Conservation (phyloP, 2,113 vertebrate genomes). For the Hirundichthys speculiger region DNA sequence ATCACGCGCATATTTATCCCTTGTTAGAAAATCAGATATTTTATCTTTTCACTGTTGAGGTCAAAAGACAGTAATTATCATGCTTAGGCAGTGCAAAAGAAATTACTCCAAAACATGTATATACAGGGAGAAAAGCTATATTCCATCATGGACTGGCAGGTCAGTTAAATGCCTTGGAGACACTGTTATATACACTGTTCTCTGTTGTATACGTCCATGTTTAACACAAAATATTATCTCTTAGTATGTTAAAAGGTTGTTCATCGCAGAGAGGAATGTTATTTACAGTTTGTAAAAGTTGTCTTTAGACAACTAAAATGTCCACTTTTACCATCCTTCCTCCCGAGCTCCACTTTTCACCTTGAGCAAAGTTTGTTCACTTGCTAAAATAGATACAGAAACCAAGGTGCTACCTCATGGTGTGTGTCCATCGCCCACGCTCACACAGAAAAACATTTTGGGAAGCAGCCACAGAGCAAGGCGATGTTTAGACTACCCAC, state of each 20-base stretch:
- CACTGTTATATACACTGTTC: not conserved
- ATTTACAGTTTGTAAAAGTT: not conserved
- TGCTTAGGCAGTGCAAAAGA: not conserved
- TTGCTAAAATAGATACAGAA: slow-evolving; percentile 51
- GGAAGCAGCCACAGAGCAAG: slow-evolving; percentile 67
- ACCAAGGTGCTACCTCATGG: slow-evolving; percentile 54
- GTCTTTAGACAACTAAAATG: not conserved
- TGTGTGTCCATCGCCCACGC: slow-evolving; percentile 47
- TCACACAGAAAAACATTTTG: slow-evolving; percentile 56
- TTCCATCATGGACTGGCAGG: too few species aligned
- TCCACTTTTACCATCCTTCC: slow-evolving; percentile 5
- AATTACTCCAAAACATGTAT: not conserved
- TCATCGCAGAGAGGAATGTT: not conserved
- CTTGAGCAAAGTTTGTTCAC: slow-evolving; percentile 23
- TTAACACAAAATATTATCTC: not conserved
- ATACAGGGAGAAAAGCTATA: not conserved
- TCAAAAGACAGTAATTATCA: not conserved
- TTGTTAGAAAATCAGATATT: too few species aligned
- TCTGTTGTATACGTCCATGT: not conserved
- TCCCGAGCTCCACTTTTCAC: slow-evolving; percentile 46
- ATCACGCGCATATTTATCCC: too few species aligned
- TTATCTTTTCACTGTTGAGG: too few species aligned
- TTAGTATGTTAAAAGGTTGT: not conserved
- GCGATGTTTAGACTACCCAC: slow-evolving; percentile 72
- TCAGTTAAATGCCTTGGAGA: not conserved